phyloP scores from a whole-genome alignment of 2,888 invertebrate genomes.

The Lithophane socia region DNA sequence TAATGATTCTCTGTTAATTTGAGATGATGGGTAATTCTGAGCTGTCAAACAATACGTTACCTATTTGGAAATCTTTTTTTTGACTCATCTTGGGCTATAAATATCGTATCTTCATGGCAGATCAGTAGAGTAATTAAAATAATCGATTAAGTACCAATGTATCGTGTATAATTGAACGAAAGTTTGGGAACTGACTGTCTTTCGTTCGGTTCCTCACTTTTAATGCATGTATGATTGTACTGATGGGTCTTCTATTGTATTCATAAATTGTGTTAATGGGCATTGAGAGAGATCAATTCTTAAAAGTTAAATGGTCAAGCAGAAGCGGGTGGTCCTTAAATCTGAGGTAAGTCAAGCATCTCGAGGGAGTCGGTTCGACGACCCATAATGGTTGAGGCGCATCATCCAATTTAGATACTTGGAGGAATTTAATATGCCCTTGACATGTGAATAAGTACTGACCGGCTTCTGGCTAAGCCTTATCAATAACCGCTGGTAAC shows the following conservation, averaged over 20 bases:
- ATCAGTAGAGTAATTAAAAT: slow-evolving; percentile 34
- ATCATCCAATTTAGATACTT: slow-evolving; percentile 47
- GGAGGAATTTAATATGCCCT: slow-evolving; percentile 40
- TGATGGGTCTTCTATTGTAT: slow-evolving; percentile 14
- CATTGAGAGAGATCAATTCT: slow-evolving; percentile 2
- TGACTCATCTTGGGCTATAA: slow-evolving; percentile 3
- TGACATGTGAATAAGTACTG: slow-evolving; percentile 28
- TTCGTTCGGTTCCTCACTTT: slow-evolving; percentile 7
- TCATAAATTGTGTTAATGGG: slow-evolving; percentile 13
- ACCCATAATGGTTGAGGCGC: slow-evolving; percentile 13
- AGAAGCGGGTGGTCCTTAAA: slow-evolving; percentile 30
- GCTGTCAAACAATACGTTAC: slow-evolving; percentile 7
- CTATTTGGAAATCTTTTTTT: slow-evolving; percentile 11
- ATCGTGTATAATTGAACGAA: slow-evolving; percentile 54
- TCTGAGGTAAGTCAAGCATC: slow-evolving; percentile 5
- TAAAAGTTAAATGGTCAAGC: slow-evolving; percentile 14
- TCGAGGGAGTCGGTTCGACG: slow-evolving; percentile 11
- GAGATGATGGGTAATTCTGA: neutral
- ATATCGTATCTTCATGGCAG: slow-evolving; percentile 39
- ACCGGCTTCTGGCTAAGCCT: slow-evolving; percentile 42
- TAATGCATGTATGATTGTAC: slow-evolving; percentile 8
- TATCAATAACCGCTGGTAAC: slow-evolving; percentile 10
- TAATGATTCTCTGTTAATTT: neutral
- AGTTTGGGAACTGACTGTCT: slow-evolving; percentile 51
- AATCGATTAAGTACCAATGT: slow-evolving; percentile 46